Conservation (phyloP, 2,113 vertebrate genomes). For the Serilophus lunatus region DNA sequence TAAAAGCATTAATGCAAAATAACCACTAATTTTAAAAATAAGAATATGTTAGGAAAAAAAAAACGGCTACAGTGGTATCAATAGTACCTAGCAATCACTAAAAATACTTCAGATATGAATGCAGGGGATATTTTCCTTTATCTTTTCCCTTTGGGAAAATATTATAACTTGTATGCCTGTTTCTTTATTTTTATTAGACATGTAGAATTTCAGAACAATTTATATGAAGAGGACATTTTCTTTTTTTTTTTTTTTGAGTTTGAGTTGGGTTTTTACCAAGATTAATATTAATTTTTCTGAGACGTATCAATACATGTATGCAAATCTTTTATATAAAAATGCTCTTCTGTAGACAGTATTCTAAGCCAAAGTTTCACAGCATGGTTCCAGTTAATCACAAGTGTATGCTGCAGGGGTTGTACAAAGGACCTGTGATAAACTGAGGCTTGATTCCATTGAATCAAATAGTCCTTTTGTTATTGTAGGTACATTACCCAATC, state of each 20-base stretch:
- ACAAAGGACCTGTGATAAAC: not conserved
- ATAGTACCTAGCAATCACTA: not conserved
- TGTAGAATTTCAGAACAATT: not conserved
- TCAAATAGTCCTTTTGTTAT: not conserved
- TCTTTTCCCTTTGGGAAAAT: not conserved
- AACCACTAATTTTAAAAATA: not conserved
- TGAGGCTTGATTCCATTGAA: not conserved
- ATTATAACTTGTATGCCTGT: not conserved
- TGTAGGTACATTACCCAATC: not conserved
- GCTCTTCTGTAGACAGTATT: not conserved
- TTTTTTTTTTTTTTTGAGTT: not conserved
- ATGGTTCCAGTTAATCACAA: not conserved
- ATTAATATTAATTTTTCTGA: not conserved
- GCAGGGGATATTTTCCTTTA: not conserved
- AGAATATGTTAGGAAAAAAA: not conserved
- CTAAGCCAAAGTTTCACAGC: not conserved
- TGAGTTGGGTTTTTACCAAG: not conserved
- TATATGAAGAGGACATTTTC: fast-evolving
- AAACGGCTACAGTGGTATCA: not conserved
- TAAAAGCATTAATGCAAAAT: not conserved
- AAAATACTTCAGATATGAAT: not conserved
- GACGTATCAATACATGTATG: not conserved
- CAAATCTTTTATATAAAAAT: not conserved
- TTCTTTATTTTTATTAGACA: not conserved
- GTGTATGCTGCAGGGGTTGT: not conserved